These are phyloP conservation scores for Bombus consobrinus DNA, from an alignment of 1,140 invertebrate species.

Conservation along the genomic window DNA sequence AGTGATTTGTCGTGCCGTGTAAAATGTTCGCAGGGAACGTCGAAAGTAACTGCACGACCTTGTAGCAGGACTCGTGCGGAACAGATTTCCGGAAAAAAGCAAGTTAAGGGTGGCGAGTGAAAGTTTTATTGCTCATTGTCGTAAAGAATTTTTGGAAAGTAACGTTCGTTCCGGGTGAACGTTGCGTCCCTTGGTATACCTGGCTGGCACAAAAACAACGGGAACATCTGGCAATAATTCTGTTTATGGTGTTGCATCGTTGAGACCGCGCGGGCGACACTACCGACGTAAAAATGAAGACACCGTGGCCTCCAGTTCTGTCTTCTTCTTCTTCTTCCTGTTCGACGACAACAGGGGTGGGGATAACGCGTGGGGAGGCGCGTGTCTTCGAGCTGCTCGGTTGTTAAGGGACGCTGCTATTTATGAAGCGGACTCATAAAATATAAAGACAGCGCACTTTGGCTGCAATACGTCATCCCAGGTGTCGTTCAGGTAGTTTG, in stretches of 20 bases:
- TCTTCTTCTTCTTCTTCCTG: background rate
- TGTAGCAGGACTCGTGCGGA: background rate
- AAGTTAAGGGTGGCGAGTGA: background rate
- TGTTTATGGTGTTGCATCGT: slow-evolving; percentile 12
- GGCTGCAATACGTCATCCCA: slow-evolving; percentile 43
- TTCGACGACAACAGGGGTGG: background rate
- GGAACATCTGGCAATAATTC: slow-evolving; percentile 23
- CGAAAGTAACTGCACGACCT: no score
- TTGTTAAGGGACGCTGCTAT: slow-evolving; percentile 19
- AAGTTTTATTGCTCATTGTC: slow-evolving; percentile 30
- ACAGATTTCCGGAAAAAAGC: background rate
- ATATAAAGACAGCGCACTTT: slow-evolving; percentile 43
- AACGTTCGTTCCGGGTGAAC: accelerated
- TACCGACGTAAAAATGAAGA: slow-evolving; percentile 20
- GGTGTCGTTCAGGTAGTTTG: slow-evolving; percentile 57
- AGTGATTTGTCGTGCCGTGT: background rate
- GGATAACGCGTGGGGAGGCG: slow-evolving; percentile 27
- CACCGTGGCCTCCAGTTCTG: background rate
- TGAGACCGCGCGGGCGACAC: background rate
- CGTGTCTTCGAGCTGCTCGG: slow-evolving; percentile 32
- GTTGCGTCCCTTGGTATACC: background rate
- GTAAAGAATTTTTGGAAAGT: background rate
- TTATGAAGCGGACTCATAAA: slow-evolving; percentile 49
- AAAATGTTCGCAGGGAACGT: background rate
- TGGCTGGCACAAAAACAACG: background rate